phyloP scores from a whole-genome alignment of 1,140 invertebrate species.

The Varroa destructor region DNA sequence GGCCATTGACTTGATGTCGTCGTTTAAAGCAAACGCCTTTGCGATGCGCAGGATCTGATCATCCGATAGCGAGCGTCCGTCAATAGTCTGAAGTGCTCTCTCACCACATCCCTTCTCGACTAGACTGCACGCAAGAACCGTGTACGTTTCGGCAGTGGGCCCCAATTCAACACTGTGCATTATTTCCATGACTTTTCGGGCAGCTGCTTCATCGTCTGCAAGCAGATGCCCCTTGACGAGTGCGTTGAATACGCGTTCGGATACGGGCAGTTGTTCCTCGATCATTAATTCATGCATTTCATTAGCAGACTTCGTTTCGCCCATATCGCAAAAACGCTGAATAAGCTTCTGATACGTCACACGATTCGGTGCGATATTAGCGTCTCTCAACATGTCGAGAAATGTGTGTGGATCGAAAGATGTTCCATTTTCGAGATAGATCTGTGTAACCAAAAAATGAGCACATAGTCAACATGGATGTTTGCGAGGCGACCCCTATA shows the following conservation, averaged over 20 bases:
- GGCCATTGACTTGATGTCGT: background rate
- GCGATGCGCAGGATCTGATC: constrained; percentile 8
- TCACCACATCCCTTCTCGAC: background rate
- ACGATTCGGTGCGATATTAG: background rate
- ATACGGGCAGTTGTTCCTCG: background rate
- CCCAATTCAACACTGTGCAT: background rate
- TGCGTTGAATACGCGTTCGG: constrained; percentile 3
- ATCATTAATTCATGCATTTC: constrained; percentile 9
- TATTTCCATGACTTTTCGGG: background rate
- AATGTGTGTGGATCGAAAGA: background rate
- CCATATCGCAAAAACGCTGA: constrained; percentile 24
- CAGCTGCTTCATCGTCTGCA: background rate
- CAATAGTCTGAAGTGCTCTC: background rate
- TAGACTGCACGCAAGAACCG: background rate
- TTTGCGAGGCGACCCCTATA: too few species aligned
- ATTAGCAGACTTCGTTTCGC: background rate
- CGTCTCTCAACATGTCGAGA: background rate
- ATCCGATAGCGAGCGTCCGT: background rate
- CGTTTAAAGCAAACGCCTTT: background rate
- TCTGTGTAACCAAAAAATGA: background rate
- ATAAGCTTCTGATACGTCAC: constrained; percentile 12
- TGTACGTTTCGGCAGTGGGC: background rate
- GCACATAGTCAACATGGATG: too few species aligned
- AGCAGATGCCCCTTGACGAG: background rate
- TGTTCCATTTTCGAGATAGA: background rate